Percentiles rank a stretch among this genome's conserved stretches.
These are phyloP conservation scores for Timema cristinae DNA, from an alignment of 2,888 invertebrate genomes.

Conservation along the genomic window DNA sequence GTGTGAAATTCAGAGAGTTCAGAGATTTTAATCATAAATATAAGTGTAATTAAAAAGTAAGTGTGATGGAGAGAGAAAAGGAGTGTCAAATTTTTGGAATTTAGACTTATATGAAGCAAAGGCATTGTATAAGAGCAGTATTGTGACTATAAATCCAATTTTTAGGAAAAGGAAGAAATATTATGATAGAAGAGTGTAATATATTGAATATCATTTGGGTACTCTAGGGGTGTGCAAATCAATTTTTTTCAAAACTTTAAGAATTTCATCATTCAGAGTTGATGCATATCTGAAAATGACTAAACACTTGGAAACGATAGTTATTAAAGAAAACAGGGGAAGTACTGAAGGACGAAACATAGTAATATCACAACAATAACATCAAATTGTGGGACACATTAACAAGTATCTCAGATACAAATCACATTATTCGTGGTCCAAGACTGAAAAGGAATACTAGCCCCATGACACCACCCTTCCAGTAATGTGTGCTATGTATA, in stretches of 20 bases:
- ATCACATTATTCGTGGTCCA: no score
- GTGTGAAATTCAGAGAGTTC: no score
- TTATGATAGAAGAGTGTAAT: no score
- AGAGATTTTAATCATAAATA: no score
- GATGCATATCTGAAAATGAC: not conserved
- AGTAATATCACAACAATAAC: not conserved
- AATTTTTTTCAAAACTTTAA: not conserved
- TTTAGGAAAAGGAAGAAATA: not conserved
- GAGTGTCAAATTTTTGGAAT: not conserved
- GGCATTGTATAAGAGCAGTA: not conserved
- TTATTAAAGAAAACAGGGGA: not conserved
- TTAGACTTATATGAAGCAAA: not conserved
- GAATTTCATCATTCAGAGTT: not conserved
- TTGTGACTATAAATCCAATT: not conserved
- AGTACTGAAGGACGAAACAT: not conserved
- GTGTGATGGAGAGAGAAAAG: not conserved
- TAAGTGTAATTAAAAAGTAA: no score
- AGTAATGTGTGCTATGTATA: no score
- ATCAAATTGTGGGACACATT: not conserved
- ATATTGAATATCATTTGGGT: not conserved
- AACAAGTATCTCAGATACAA: not conserved
- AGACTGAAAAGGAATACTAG: no score
- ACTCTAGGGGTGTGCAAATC: slow-evolving; percentile 4
- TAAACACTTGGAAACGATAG: not conserved
- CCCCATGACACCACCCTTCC: no score